A percentile compares a stretch with the other conserved stretches of the same genome.
These are phyloP conservation scores for Clarias batrachus DNA, from an alignment of 2,113 vertebrate genomes.

Conservation along the genomic window DNA sequence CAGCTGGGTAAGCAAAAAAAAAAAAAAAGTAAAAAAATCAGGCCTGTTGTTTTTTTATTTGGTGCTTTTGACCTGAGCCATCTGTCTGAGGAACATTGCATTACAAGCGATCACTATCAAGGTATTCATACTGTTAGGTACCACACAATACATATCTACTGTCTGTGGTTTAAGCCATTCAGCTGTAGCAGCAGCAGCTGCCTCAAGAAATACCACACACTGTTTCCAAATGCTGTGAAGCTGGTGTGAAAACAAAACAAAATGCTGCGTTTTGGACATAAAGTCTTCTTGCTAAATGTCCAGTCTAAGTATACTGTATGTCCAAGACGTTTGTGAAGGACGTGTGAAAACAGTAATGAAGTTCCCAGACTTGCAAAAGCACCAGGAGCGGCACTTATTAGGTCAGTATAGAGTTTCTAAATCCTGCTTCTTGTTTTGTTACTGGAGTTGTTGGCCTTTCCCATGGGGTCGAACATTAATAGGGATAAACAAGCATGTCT, in stretches of 20 bases:
- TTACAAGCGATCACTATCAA: conserved; percentile 53
- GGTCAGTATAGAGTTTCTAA: conserved; percentile 53
- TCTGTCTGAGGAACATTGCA: conserved; percentile 65
- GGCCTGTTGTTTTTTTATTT: conserved; percentile 58
- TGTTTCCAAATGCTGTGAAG: conserved; percentile 31
- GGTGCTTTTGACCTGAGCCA: conserved; percentile 63
- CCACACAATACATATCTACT: conserved; percentile 65
- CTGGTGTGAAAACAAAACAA: conserved; percentile 10
- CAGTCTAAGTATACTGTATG: conserved; percentile 43
- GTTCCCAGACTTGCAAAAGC: conserved; percentile 66
- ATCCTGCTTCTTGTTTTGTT: conserved; percentile 37
- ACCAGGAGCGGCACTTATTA: conserved; percentile 65
- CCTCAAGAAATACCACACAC: conserved; percentile 38
- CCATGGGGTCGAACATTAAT: conserved; percentile 64
- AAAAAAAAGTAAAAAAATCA: conserved; percentile 15
- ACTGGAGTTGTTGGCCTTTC: conserved; percentile 57
- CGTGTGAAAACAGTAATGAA: conserved; percentile 53
- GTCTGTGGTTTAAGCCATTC: conserved; percentile 59
- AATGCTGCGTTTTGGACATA: conserved; percentile 4
- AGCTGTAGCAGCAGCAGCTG: conserved; percentile 65
- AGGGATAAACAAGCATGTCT: conserved; percentile 67
- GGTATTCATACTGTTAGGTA: conserved; percentile 48
- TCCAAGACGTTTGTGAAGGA: conserved; percentile 44
- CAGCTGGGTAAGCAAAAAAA: conserved; percentile 50
- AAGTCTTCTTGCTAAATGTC: conserved; percentile 42